Conservation (phyloP, 2,888 invertebrate species). For the Acanthosepion esculentum region DNA sequence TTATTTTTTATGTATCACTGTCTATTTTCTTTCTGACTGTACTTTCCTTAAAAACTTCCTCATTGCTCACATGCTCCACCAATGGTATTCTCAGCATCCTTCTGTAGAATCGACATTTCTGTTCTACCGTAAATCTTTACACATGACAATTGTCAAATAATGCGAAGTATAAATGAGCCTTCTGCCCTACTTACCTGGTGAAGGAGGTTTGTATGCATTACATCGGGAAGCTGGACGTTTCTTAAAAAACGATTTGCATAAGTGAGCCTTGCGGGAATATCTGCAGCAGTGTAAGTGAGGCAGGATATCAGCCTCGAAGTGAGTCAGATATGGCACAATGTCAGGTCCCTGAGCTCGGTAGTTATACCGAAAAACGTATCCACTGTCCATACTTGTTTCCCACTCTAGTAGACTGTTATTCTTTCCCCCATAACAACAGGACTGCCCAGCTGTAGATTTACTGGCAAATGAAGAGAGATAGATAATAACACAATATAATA, state of each 20-base stretch:
- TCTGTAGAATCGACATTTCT: no score
- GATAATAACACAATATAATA: no score
- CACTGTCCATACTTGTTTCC: constrained; percentile 56
- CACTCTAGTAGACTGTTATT: constrained; percentile 62
- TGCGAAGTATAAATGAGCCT: no score
- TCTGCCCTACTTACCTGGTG: constrained; percentile 59
- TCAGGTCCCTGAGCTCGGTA: constrained; percentile 59
- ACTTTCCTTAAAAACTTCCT: no score
- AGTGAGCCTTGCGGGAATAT: constrained; percentile 55
- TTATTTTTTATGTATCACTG: no score
- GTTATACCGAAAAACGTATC: constrained; percentile 62
- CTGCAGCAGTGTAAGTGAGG: constrained; percentile 67
- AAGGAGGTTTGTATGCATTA: constrained; percentile 62
- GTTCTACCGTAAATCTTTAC: no score
- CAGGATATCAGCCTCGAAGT: constrained; percentile 63
- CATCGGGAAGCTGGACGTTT: constrained; percentile 61
- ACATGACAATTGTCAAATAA: no score
- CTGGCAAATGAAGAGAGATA: constrained; percentile 51
- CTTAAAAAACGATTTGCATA: constrained; percentile 59
- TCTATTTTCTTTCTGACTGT: no score
- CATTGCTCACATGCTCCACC: no score
- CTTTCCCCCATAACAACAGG: constrained; percentile 63
- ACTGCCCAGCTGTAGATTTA: constrained; percentile 56
- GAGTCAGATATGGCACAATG: constrained; percentile 64
- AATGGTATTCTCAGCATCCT: no score